Percentiles rank a stretch among this genome's conserved stretches.
These are phyloP conservation scores for Microtus ochrogaster DNA, from an alignment of 2,113 vertebrate species.

Conservation along the genomic window DNA sequence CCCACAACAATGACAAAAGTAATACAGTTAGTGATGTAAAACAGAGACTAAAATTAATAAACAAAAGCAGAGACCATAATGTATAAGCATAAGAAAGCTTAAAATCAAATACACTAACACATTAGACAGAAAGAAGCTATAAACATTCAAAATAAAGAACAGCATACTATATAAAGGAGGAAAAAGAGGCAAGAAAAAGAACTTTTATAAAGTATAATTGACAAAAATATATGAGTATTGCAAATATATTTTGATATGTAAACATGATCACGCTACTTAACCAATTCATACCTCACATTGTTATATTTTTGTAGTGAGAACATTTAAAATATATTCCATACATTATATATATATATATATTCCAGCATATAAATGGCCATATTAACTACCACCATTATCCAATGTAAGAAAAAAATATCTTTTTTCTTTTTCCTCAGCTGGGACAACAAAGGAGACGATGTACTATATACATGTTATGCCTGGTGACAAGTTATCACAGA, in stretches of 20 bases:
- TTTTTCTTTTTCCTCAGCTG: background rate
- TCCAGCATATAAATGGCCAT: background rate
- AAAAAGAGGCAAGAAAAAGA: background rate
- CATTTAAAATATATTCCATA: background rate
- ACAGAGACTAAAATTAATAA: slow-evolving; percentile 2
- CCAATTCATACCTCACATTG: background rate
- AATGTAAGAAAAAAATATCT: background rate
- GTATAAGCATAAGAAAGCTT: background rate
- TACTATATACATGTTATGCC: background rate
- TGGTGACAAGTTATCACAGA: background rate
- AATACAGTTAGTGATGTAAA: background rate
- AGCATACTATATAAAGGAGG: background rate
- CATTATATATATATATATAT: background rate
- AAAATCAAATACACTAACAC: background rate
- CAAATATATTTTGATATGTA: background rate
- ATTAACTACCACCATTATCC: background rate
- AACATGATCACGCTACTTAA: background rate
- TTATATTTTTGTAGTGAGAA: background rate
- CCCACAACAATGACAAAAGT: background rate
- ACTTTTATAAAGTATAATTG: background rate
- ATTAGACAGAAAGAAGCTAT: background rate
- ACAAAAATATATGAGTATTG: background rate
- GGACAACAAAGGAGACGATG: background rate
- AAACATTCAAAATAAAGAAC: background rate
- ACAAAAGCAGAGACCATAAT: background rate